A percentile compares a stretch with the other conserved stretches of the same genome.
Conservation (phyloP, 2,797 vertebrate species). For the Lerista edwardsae region DNA sequence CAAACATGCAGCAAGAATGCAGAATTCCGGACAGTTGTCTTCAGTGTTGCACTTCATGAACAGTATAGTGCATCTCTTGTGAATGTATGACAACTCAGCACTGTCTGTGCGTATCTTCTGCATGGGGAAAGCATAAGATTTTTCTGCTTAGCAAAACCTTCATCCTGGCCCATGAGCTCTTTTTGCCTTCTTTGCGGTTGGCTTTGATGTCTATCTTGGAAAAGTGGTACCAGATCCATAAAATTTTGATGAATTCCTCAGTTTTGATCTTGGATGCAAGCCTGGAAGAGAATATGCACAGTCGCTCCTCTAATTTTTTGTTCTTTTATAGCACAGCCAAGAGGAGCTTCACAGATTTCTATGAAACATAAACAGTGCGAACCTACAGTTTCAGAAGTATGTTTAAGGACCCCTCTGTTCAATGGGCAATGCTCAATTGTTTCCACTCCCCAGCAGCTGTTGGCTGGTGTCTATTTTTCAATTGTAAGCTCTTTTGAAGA, state of each 20-base stretch:
- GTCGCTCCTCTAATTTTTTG: not conserved
- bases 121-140: not conserved
- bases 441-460: too few relatives aligned
- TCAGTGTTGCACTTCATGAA: not conserved
- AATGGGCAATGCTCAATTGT: too few relatives aligned
- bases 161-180: not conserved
- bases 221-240: slow-evolving; percentile 11
- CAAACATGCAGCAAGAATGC: not conserved
- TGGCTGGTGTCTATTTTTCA: too few relatives aligned
- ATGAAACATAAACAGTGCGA: not conserved
- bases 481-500: too few relatives aligned
- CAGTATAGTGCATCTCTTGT: not conserved
- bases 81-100: not conserved
- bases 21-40: not conserved
- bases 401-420: too few relatives aligned
- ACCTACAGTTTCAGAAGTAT: too few relatives aligned
- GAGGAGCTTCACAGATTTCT: not conserved
- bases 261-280: not conserved
- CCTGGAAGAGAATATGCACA: not conserved
- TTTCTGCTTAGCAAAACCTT: not conserved
- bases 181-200: not conserved
- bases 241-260: not conserved
- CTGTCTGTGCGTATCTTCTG: not conserved
- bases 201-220: slow-evolving; percentile 16
- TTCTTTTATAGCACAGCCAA: not conserved